These are phyloP conservation scores for Pharmacophagus antenor DNA, from an alignment of 2,888 invertebrate species.

Conservation along the genomic window DNA sequence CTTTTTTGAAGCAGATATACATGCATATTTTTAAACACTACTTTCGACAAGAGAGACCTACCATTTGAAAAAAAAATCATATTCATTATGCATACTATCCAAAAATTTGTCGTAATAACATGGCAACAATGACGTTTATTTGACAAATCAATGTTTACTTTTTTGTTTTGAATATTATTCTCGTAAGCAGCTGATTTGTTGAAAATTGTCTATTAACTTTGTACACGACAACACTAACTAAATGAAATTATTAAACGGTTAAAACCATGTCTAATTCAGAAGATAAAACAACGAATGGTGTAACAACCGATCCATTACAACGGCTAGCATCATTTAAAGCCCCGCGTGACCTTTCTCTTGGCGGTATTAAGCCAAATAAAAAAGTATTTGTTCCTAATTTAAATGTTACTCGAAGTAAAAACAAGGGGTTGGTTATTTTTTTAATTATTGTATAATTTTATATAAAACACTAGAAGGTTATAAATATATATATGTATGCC, in stretches of 20 bases:
- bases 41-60: neutral
- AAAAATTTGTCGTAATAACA: neutral
- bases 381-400: constrained; percentile 83
- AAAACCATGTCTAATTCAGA: constrained; percentile 55
- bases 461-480: neutral
- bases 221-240: neutral
- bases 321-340: constrained; percentile 76
- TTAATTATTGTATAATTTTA: neutral
- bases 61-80: too few species aligned
- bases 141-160: constrained; percentile 2
- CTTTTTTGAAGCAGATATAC: too few species aligned
- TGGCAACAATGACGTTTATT: neutral
- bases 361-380: constrained; percentile 73
- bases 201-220: neutral
- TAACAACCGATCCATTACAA: constrained; percentile 57
- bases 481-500: neutral
- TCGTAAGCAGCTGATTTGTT: constrained; percentile 10
- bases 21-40: neutral
- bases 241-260: constrained; percentile 7
- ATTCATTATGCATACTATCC: too few species aligned
- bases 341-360: constrained; percentile 80
- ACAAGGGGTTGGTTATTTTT: constrained; percentile 59
- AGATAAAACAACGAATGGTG: constrained; percentile 53
- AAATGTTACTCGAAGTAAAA: constrained; percentile 82
- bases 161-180: neutral